phyloP scores from a whole-genome alignment of 2,888 invertebrate genomes.

The Catocala sponsa region DNA sequence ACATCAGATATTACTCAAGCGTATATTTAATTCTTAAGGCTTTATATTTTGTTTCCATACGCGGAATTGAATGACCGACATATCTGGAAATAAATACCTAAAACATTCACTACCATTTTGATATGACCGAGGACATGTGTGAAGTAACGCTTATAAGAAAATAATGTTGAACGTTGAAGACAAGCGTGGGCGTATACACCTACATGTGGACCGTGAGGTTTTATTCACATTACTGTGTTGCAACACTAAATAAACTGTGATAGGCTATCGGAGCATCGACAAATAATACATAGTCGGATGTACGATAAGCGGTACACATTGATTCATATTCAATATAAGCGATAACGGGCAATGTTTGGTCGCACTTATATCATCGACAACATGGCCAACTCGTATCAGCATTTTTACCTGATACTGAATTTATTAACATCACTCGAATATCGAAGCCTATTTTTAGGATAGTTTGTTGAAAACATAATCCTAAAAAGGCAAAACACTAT shows the following conservation, averaged over 20 bases:
- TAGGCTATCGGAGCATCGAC: conserved; percentile 36
- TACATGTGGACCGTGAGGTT: conserved; percentile 54
- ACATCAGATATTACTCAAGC: too few relatives aligned
- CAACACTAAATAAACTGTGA: conserved; percentile 40
- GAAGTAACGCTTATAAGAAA: conserved; percentile 55
- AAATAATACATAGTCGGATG: conserved; percentile 38
- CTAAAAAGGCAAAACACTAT: too few relatives aligned
- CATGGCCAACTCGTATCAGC: conserved; percentile 12
- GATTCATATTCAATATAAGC: conserved; percentile 40
- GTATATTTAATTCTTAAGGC: too few relatives aligned
- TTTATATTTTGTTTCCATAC: background rate
- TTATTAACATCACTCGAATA: too few relatives aligned
- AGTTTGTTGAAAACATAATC: too few relatives aligned
- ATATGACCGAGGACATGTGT: conserved; percentile 45
- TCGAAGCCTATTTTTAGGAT: too few relatives aligned
- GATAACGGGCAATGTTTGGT: conserved; percentile 36
- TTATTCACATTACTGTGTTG: conserved; percentile 46
- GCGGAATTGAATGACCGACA: background rate
- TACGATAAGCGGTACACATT: conserved; percentile 42
- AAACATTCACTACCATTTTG: conserved; percentile 15
- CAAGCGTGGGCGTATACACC: conserved; percentile 61
- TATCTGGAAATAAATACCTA: background rate
- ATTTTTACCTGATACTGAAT: conserved; percentile 5
- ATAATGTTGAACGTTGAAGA: conserved; percentile 37
- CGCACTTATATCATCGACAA: conserved; percentile 17